These are phyloP conservation scores for Lathronympha strigana DNA, from an alignment of 2,888 invertebrate genomes.

Conservation along the genomic window DNA sequence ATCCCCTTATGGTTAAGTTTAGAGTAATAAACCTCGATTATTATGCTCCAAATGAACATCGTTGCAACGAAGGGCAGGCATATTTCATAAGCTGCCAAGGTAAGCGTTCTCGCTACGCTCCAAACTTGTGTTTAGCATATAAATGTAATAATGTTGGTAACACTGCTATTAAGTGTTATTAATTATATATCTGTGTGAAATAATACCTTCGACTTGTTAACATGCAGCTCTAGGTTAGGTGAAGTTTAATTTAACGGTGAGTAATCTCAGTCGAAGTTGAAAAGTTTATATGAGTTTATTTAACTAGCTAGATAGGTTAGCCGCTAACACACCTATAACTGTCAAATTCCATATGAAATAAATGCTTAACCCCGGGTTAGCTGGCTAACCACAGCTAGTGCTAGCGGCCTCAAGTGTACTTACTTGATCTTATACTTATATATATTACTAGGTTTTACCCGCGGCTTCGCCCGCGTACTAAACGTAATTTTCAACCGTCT, in stretches of 20 bases:
- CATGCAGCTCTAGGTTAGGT: neutral
- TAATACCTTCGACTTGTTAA: neutral
- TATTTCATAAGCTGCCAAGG: constrained; percentile 38
- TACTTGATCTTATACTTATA: too few species aligned
- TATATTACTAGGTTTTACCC: too few species aligned
- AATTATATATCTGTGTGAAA: neutral
- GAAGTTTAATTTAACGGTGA: constrained; percentile 1
- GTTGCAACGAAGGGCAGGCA: constrained; percentile 33
- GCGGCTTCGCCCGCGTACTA: too few species aligned
- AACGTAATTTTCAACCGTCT: too few species aligned
- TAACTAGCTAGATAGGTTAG: neutral
- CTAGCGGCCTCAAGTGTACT: too few species aligned
- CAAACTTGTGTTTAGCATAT: constrained; percentile 29
- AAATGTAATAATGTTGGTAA: constrained; percentile 23
- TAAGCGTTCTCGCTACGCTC: constrained; percentile 15
- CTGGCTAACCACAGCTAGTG: too few species aligned
- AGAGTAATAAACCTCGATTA: constrained; percentile 35
- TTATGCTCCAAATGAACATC: constrained; percentile 31
- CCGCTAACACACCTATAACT: too few species aligned
- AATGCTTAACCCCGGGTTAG: too few species aligned
- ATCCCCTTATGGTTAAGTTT: constrained; percentile 28
- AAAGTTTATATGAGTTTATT: neutral
- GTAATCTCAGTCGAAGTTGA: neutral
- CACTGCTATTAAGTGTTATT: constrained; percentile 8
- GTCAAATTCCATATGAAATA: too few species aligned